Conservation (phyloP, 2,888 invertebrate genomes). For the Acronicta leporina region DNA sequence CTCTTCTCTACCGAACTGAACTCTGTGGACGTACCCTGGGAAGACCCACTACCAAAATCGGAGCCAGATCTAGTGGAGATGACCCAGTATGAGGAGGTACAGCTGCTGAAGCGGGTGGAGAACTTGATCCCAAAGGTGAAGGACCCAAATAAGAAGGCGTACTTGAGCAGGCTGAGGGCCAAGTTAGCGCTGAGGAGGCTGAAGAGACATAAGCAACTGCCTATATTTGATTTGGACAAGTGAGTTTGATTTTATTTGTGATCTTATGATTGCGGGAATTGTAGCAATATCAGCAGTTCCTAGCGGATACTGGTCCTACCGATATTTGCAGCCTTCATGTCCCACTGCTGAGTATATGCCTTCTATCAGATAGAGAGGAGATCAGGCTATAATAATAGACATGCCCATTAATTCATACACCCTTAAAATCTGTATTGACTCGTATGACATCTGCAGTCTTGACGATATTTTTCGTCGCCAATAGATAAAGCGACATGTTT, state of each 20-base stretch:
- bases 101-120: conserved; percentile 81
- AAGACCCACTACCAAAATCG: conserved; percentile 58
- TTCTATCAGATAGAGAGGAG: too few species aligned
- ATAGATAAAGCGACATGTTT: too few species aligned
- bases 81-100: conserved; percentile 82
- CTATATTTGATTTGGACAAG: conserved; percentile 84
- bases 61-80: conserved; percentile 69
- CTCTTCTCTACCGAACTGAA: conserved; percentile 76
- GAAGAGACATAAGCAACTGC: conserved; percentile 81
- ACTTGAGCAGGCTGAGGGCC: conserved; percentile 71
- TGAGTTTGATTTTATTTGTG: conserved; percentile 57
- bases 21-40: conserved; percentile 78
- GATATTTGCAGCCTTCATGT: too few species aligned
- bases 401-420: too few species aligned
- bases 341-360: too few species aligned
- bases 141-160: conserved; percentile 69
- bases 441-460: too few species aligned
- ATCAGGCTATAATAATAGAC: too few species aligned
- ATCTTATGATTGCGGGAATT: neutral
- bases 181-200: conserved; percentile 77
- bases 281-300: too few species aligned
- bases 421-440: too few species aligned
- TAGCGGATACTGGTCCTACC: too few species aligned
- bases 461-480: too few species aligned
- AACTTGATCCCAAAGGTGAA: conserved; percentile 72